Base-by-base conservation (phyloP, 2,888 invertebrate genomes). In the Dicycla oo region DNA sequence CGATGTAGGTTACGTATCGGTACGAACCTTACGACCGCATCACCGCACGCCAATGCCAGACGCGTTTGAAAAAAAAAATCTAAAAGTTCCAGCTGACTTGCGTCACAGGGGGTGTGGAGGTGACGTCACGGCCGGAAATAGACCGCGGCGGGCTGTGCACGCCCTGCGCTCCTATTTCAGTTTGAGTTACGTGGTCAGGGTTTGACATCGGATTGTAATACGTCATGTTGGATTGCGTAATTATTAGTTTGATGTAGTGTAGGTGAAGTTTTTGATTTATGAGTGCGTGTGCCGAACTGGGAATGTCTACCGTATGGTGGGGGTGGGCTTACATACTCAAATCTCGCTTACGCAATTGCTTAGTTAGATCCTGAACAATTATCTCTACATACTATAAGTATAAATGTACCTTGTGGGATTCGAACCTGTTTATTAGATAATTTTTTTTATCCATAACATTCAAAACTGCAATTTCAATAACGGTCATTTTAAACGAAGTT, bases 121-220 rank as follows among this genome's bases (percentile, higher is more conserved):
- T 91, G 91, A 92, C 92, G 92, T 92, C 92, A 91, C 87, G 65
- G 74, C 77, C 89, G 90, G 92, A 92, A 91, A 89, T 92, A 90
- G 92, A 91, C 87, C 91, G 88, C 85, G 80, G 83, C 73, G 63
- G 78, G 80, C 75, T 71, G 82, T 75, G 78, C 73, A 73, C 81
- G 83, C 81, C 80, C 80, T 73, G 76, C 63, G 70, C 70, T 85
- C 54, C 78, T 84, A 78, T 83, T 81, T 54, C 75, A 81, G 72
- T 74, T 71, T 34, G 70, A 80, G 74, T 69, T 83, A 80, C 81
- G 82, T 78, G 78, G 76, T 79, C 78, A 71, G 71, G 73, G 70
- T 75, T 76, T 82, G 79, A 83, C 79, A 82, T 79, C 62, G 68
- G 62, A 79, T 83, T 85, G 77, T 80, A 79, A 82, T 84, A 83